Evolutionary conservation across 2,113 vertebrate genomes (phyloP).

Genomic region (Dasyornis broadbenti): DNA sequence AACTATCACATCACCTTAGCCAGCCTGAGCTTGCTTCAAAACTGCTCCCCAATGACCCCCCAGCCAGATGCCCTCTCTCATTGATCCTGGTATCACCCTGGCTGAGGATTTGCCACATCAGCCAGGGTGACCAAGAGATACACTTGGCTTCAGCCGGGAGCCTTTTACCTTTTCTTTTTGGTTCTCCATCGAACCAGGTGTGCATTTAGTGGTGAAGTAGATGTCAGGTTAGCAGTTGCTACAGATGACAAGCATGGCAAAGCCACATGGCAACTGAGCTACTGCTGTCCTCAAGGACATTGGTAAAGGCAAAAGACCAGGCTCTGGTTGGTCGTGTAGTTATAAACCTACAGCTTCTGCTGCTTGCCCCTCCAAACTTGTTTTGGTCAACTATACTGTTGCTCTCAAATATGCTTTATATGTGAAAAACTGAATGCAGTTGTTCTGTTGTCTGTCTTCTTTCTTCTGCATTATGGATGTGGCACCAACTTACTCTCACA

Average conservation of each 20-base stretch:
- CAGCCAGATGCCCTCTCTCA: background rate
- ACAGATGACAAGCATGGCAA: constrained; percentile 24
- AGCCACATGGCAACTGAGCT: constrained; percentile 12
- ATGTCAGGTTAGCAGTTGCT: constrained; percentile 3
- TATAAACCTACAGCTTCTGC: constrained; percentile 42
- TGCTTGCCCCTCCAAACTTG: constrained; percentile 27
- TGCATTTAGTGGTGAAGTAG: background rate
- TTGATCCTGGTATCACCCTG: background rate
- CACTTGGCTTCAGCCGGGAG: background rate
- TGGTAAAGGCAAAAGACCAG: background rate
- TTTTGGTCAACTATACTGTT: constrained; percentile 52
- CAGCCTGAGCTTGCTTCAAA: background rate
- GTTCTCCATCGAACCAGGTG: constrained; percentile 14
- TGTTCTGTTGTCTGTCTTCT: constrained; percentile 61
- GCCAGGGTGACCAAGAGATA: background rate
- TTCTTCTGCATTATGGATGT: constrained; percentile 64
- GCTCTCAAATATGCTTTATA: constrained; percentile 47
- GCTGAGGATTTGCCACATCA: background rate
- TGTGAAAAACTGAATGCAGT: constrained; percentile 62
- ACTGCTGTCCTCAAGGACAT: constrained; percentile 21
- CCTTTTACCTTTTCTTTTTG: background rate
- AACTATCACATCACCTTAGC: background rate
- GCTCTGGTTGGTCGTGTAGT: constrained; percentile 43
- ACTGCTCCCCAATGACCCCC: background rate
- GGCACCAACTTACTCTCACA: constrained; percentile 68